phyloP scores from a whole-genome alignment of 1,140 invertebrate genomes.

The Listronotus bonariensis region DNA sequence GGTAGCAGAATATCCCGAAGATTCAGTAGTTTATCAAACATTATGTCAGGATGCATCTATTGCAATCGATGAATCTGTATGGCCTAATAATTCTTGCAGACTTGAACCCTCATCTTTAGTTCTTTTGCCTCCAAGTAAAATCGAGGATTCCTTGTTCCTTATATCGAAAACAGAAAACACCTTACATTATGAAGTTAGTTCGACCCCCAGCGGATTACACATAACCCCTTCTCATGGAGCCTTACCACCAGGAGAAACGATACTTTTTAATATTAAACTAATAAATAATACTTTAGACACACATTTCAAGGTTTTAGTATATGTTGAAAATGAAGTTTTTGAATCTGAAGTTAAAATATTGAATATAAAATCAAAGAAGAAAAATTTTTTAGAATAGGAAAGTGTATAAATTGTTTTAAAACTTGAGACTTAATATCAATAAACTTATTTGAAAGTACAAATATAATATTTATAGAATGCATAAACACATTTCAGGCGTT shows the following conservation, averaged over 20 bases:
- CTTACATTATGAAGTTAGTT: conserved; percentile 38
- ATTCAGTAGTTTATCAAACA: conserved; percentile 43
- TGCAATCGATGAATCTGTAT: conserved; percentile 9
- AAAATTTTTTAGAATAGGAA: conserved; percentile 28
- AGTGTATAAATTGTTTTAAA: conserved; percentile 22
- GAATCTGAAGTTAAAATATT: conserved; percentile 40
- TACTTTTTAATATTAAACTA: conserved; percentile 36
- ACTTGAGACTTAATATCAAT: not conserved
- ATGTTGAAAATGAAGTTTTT: conserved; percentile 42
- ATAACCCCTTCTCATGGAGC: conserved; percentile 35
- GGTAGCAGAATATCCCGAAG: conserved; percentile 38
- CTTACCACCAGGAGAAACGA: conserved; percentile 33
- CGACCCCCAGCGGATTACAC: conserved; percentile 26
- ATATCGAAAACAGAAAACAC: conserved; percentile 33
- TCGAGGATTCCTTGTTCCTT: conserved; percentile 39
- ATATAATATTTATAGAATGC: too few species aligned
- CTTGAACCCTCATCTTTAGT: conserved; percentile 40
- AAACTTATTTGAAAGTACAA: too few species aligned
- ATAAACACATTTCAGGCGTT: too few species aligned
- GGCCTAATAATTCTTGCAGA: conserved; percentile 23
- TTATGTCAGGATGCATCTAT: conserved; percentile 39
- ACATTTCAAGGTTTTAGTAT: conserved; percentile 36
- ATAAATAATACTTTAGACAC: conserved; percentile 5
- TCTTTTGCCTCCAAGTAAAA: conserved; percentile 39
- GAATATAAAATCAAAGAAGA: not conserved